A percentile compares a stretch with the other conserved stretches of the same genome.
Evolutionary conservation across 2,888 invertebrate genomes (phyloP).

Genomic region (Octonoba sinensis): DNA sequence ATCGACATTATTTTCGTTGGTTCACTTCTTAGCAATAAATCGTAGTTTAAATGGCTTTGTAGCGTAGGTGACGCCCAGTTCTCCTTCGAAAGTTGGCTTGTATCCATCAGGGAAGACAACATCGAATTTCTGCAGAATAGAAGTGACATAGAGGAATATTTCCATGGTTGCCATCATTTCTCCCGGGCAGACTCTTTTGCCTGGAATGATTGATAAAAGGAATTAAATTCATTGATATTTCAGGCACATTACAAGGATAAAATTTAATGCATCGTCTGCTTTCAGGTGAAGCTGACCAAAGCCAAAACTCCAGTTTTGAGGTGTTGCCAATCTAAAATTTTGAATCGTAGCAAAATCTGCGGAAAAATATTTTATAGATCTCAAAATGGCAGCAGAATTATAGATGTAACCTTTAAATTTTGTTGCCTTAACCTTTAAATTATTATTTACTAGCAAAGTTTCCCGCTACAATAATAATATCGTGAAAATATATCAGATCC

Average conservation of each 20-base stretch:
- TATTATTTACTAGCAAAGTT: no score
- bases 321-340: no score
- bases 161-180: slow-evolving; percentile 65
- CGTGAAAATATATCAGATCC: no score
- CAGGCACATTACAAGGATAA: neutral
- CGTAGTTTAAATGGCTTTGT: neutral
- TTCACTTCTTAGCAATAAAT: slow-evolving; percentile 19
- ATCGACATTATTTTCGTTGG: neutral
- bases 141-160: slow-evolving; percentile 62
- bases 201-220: slow-evolving; percentile 25
- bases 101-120: slow-evolving; percentile 33
- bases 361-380: no score
- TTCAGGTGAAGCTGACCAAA: no score
- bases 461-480: no score
- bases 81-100: slow-evolving; percentile 31
- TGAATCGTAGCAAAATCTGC: no score
- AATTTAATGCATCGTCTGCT: no score
- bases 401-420: no score
- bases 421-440: no score
- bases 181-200: slow-evolving; percentile 63
- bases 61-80: slow-evolving; percentile 15
- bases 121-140: slow-evolving; percentile 63
- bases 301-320: no score
- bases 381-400: no score
- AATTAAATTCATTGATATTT: neutral